phyloP scores from a whole-genome alignment of 2,113 vertebrate genomes.

The Eonycteris spelaea region DNA sequence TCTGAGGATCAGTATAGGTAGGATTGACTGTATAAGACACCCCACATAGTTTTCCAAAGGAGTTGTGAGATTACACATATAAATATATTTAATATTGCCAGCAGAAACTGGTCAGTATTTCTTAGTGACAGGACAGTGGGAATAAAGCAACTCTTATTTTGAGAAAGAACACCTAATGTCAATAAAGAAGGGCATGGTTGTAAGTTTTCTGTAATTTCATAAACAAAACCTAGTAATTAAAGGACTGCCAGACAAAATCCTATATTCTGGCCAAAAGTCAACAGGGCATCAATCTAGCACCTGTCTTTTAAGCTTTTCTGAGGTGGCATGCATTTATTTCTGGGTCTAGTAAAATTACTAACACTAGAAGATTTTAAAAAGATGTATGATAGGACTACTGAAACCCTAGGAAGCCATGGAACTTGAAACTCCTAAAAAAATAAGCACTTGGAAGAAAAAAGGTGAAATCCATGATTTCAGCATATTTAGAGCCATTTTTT shows the following conservation, averaged over 20 bases:
- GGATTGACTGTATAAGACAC: constrained; percentile 10
- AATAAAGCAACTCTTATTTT: constrained; percentile 5
- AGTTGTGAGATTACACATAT: neutral
- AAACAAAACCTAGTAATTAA: neutral
- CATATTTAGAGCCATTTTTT: neutral
- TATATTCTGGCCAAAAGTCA: neutral
- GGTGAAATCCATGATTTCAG: neutral
- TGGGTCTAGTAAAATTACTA: neutral
- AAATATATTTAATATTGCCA: neutral
- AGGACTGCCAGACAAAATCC: neutral
- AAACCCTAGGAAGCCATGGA: neutral
- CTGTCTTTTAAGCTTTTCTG: neutral
- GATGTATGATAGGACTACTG: neutral
- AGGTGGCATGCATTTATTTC: neutral
- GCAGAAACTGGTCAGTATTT: neutral
- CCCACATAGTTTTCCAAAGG: neutral
- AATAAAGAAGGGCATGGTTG: neutral
- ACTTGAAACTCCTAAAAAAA: neutral
- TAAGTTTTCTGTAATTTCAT: neutral
- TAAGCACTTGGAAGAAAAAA: neutral
- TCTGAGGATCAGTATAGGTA: neutral
- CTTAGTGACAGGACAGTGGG: neutral
- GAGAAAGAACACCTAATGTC: neutral
- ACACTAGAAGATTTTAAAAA: neutral
- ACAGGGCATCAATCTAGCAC: neutral